These are phyloP conservation scores for Barnardius zonarius DNA, from an alignment of 2,113 vertebrate species.

Conservation along the genomic window DNA sequence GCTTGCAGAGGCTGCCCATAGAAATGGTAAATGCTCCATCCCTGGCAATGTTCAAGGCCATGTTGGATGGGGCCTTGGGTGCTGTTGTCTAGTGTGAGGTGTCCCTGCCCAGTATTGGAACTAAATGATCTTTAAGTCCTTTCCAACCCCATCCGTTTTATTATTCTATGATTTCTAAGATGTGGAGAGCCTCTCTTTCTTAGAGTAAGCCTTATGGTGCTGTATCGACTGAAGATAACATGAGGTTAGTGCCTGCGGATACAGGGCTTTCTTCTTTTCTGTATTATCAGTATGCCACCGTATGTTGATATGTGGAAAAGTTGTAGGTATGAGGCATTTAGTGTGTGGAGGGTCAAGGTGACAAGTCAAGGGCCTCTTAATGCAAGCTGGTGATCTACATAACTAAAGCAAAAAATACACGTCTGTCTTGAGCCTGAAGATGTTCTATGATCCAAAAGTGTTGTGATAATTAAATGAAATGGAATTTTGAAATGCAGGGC, in stretches of 20 bases:
- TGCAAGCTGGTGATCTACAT: background rate
- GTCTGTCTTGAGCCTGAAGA: background rate
- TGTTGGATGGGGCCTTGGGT: background rate
- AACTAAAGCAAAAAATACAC: background rate
- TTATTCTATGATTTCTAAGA: background rate
- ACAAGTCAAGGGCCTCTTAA: background rate
- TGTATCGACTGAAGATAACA: background rate
- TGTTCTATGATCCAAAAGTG: background rate
- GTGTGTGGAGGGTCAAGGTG: background rate
- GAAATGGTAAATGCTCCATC: background rate
- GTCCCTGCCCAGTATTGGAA: background rate
- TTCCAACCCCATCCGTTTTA: background rate
- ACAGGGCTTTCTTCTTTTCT: background rate
- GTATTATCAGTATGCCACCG: background rate
- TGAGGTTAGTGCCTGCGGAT: background rate
- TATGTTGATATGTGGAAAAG: background rate
- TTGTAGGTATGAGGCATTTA: background rate
- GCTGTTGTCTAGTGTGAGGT: background rate
- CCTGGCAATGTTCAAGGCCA: background rate
- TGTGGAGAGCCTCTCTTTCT: background rate
- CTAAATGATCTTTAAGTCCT: background rate
- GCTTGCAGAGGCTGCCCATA: background rate
- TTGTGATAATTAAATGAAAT: background rate
- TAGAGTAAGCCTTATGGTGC: background rate
- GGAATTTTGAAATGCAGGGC: background rate